phyloP scores from a whole-genome alignment of 1,140 invertebrate species.

The Hylaeus volcanicus region DNA sequence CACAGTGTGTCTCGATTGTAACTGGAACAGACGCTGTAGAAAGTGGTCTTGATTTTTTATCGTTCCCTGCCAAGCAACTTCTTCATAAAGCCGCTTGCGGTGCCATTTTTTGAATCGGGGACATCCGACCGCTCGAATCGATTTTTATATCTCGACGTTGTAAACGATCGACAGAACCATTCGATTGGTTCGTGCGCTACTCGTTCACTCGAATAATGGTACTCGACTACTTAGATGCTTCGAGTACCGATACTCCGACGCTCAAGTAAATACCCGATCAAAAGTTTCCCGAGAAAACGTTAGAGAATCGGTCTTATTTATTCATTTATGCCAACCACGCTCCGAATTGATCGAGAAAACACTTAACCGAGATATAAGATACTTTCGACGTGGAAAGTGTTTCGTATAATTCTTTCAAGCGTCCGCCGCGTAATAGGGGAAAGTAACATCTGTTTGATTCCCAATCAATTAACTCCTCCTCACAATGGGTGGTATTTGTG shows the following conservation, averaged over 20 bases:
- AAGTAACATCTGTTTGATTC: background rate
- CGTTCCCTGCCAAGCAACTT: background rate
- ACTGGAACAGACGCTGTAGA: slow-evolving; percentile 55
- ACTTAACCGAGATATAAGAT: background rate
- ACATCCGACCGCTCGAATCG: slow-evolving; percentile 12
- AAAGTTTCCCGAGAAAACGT: no score
- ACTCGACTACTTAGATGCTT: no score
- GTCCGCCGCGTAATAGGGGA: background rate
- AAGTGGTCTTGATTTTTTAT: slow-evolving; percentile 59
- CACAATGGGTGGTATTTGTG: background rate
- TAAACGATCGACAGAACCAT: background rate
- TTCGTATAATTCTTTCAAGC: background rate
- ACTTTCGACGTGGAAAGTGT: background rate
- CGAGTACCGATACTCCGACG: no score
- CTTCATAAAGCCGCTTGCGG: background rate
- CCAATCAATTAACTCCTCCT: background rate
- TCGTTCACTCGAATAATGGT: no score
- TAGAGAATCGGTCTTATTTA: no score
- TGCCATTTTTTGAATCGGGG: slow-evolving; percentile 28
- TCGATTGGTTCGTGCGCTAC: no score
- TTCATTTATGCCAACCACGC: no score
- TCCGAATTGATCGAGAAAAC: background rate
- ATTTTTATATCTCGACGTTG: background rate
- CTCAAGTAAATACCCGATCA: no score
- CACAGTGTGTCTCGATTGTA: slow-evolving; percentile 22